Percentiles rank a stretch among this genome's conserved stretches.
These are phyloP conservation scores for Arctia plantaginis DNA, from an alignment of 2,888 invertebrate genomes.

Conservation along the genomic window DNA sequence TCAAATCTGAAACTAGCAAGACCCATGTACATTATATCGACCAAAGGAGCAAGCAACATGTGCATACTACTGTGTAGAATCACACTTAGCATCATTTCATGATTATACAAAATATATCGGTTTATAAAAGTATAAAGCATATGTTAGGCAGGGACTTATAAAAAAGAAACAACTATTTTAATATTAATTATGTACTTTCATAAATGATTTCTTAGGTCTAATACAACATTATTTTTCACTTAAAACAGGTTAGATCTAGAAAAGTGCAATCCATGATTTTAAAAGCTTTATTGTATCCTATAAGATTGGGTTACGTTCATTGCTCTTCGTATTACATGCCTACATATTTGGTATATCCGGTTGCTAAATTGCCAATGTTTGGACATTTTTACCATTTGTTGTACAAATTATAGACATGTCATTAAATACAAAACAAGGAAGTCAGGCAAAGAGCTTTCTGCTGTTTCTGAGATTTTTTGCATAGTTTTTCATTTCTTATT, in stretches of 20 bases:
- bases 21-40: too few relatives aligned
- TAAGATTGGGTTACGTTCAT: neutral
- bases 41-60: too few relatives aligned
- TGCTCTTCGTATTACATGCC: too few relatives aligned
- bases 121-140: too few relatives aligned
- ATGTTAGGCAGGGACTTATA: neutral
- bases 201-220: conserved; percentile 2
- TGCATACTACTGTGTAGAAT: too few relatives aligned
- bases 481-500: neutral
- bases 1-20: too few relatives aligned
- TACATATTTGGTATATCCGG: too few relatives aligned
- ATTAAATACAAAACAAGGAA: neutral
- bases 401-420: neutral
- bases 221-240: conserved; percentile 4
- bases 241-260: neutral
- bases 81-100: too few relatives aligned
- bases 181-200: neutral
- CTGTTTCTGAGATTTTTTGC: neutral
- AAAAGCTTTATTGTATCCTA: neutral
- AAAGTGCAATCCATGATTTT: neutral
- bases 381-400: neutral
- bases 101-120: too few relatives aligned
- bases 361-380: neutral
- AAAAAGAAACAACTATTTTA: neutral
- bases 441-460: neutral